Base-by-base conservation (phyloP, 2,113 vertebrate species). In the Cyprinodon tularosa region DNA sequence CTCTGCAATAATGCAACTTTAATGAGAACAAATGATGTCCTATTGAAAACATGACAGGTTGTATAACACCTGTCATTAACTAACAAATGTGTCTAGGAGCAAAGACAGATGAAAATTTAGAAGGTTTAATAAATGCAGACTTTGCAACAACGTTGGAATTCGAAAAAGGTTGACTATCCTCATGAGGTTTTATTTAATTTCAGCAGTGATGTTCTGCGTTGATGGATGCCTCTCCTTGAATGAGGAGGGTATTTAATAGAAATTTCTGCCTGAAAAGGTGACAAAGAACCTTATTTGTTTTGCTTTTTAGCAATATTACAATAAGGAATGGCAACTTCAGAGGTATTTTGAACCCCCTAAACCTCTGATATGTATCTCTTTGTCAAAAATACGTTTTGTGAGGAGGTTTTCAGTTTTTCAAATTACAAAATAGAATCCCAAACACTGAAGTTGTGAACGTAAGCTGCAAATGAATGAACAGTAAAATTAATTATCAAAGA, bases 11-110 rank as follows among this genome's bases (percentile, higher is more conserved):
- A 77, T 22, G 40, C 22, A 1, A 14, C 67, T 78, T 74, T 78
- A 77, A 74, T 76, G 68, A 89, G 47, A 71, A 66, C 69, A 83
- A 86, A 88, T 81, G 42, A 82, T 61, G 83, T 60, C 11, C 62
- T 45, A 72, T 85, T 63, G 53, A 53, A 80, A 80, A 50, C 50
- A 65, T 65, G 84, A 72, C 36, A 68, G 65, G 53, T 29, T 79
- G 72, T 37, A 20, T 57, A 50, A 79, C 70, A 50, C 12, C 11
- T 10, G 17, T 63, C 77, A 71, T 78, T 73, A 78, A 13, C 22
- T 17, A 1, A 14, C 29, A 57, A 71, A 74, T 50, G 15, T 12
- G 59, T 62, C 36, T 12, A 40, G 3, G 44, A 78, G 68, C 20
- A 63, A 63, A 68, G 66, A 39, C 38, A 39, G 68, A 44, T 42